Conservation (phyloP, 2,888 invertebrate genomes). For the Latheticus oryzae region DNA sequence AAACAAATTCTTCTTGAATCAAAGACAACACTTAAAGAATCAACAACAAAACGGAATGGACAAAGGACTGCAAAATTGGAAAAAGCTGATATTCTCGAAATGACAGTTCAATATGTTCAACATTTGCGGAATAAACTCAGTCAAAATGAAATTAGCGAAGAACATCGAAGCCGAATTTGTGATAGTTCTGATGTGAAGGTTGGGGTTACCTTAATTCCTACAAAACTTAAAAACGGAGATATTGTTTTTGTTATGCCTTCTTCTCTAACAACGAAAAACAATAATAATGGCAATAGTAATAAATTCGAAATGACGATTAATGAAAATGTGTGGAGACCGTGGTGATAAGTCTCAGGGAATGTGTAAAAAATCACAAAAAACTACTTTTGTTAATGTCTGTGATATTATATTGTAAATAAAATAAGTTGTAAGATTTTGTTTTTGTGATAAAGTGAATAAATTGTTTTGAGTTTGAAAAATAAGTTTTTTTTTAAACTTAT, state of each 20-base stretch:
- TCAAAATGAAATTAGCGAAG: conserved; percentile 41
- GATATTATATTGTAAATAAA: conserved; percentile 22
- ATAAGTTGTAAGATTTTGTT: no score
- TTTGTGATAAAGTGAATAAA: no score
- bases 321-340: conserved; percentile 62
- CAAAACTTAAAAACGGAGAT: conserved; percentile 62
- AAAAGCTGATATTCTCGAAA: conserved; percentile 75
- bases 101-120: conserved; percentile 72
- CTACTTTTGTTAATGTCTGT: conserved; percentile 21
- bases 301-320: conserved; percentile 40
- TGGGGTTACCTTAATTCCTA: conserved; percentile 61
- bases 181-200: conserved; percentile 55
- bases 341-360: conserved; percentile 54
- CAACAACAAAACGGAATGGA: conserved; percentile 51
- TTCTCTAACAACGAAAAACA: conserved; percentile 38
- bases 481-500: conserved; percentile 4
- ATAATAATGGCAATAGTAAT: conserved; percentile 33
- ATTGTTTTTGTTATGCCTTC: conserved; percentile 63
- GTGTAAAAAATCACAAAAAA: conserved; percentile 5
- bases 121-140: conserved; percentile 65
- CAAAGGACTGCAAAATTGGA: conserved; percentile 71
- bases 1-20: conserved; percentile 67
- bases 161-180: conserved; percentile 46
- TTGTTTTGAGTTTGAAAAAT: no score
- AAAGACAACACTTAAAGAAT: conserved; percentile 59